phyloP scores from a whole-genome alignment of 2,797 vertebrate genomes.

The Ambastaia sidthimunki region DNA sequence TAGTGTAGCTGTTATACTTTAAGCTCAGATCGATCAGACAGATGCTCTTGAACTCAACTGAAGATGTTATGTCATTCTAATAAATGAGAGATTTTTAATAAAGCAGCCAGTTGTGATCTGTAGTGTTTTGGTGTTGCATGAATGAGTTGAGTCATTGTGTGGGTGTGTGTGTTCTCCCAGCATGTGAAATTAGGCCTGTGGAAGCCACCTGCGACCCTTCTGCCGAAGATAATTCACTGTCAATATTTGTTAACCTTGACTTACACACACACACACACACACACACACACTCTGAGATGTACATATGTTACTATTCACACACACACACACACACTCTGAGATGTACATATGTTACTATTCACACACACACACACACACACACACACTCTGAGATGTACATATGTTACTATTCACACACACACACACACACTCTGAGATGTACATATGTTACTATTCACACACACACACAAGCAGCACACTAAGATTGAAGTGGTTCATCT shows the following conservation, averaged over 20 bases:
- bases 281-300: conserved; percentile 25
- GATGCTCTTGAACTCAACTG: background rate
- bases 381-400: conserved; percentile 23
- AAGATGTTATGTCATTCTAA: background rate
- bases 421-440: conserved; percentile 22
- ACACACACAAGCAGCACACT: background rate
- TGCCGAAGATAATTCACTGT: conserved; percentile 77
- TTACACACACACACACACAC: conserved; percentile 42
- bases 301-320: conserved; percentile 8
- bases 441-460: conserved; percentile 9
- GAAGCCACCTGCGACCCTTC: conserved; percentile 75
- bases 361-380: conserved; percentile 34
- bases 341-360: conserved; percentile 7
- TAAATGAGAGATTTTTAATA: background rate
- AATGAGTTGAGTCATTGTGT: background rate
- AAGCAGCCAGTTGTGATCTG: background rate
- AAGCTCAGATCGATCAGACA: background rate
- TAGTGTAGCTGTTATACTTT: too few species aligned
- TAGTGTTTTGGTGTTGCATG: background rate
- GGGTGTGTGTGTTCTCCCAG: conserved; percentile 23
- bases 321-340: conserved; percentile 25
- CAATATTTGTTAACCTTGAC: conserved; percentile 78
- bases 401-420: conserved; percentile 18
- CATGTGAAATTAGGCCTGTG: conserved; percentile 69
- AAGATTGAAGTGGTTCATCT: too few species aligned